Evolutionary conservation across 1,140 invertebrate genomes (phyloP), one percentile per base, ranked within the genome.

Genomic region (Asobara japonica): DNA sequence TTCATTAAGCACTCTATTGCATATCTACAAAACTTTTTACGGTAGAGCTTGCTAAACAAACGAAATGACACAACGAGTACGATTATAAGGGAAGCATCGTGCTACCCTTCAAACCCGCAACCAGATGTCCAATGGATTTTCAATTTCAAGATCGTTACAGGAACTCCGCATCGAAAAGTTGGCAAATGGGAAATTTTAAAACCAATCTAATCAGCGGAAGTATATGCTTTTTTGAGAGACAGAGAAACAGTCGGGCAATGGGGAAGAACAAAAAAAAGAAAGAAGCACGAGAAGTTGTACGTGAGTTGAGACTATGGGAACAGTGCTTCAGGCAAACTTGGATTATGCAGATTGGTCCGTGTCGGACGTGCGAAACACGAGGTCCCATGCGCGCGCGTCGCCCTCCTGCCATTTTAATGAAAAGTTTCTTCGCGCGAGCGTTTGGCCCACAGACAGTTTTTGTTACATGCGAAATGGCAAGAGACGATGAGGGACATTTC

Each of bases 281-380:
- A 70, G 38, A 22, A 56, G 36, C 41, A 60, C 62, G 38, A 60
- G 36, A 45, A 69, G 61, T 69, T 62, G 60, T 62, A 70, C 56
- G 64, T 71, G 70, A 66, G 70, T 31, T 51, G 61, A 69, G 61
- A 74, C 64, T 62, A 68, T 74, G 73, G 65, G 73, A 71, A 74
- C 64, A 31, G 27, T 33, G 68, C 60, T 67, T 74, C 48, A 51
- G 64, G 60, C 65, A 68, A 74, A 71, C 73, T 70, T 71, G 65
- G 65, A 74, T 74, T 74, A 74, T 74, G 73, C 73, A 74, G 73
- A 74, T 71, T 74, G 69, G 68, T 25, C 72, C 61, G 38, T 71
- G 69, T 74, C 65, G 56, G 73, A 74, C 69, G 73, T 69, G 73
- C 64, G 69, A 71, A 74, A 71, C 70, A 72, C 67, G 72, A 74